Evolutionary conservation across 2,113 vertebrate genomes (phyloP).

Genomic region (Spheniscus mendiculus): DNA sequence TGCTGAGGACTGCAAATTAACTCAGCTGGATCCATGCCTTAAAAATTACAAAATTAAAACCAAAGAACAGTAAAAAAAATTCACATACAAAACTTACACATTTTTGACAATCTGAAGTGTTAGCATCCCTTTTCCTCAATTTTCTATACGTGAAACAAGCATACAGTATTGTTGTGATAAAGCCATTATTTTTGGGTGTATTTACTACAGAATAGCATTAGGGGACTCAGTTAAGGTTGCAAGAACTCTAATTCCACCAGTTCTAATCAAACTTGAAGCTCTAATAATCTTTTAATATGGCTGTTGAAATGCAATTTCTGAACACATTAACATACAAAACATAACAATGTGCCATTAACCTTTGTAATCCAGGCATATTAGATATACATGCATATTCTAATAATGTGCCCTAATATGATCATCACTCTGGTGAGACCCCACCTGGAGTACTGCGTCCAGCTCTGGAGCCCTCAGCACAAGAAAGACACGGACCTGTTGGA

Average conservation of each 20-base stretch:
- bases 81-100: rapidly evolving
- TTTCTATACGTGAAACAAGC: background rate
- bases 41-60: background rate
- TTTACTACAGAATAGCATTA: background rate
- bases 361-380: background rate
- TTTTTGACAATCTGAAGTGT: background rate
- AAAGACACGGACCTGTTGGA: background rate
- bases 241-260: background rate
- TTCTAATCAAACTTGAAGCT: background rate
- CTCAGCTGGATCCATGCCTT: background rate
- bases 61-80: background rate
- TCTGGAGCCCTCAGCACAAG: background rate
- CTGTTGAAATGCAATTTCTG: background rate
- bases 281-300: background rate
- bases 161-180: background rate
- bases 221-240: background rate
- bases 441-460: too few species aligned
- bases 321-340: background rate
- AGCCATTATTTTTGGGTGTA: background rate
- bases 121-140: background rate
- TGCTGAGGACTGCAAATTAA: background rate
- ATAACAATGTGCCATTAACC: background rate
- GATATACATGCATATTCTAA: background rate
- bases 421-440: background rate
- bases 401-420: background rate